These are phyloP conservation scores for Xiphophorus birchmanni DNA, from an alignment of 2,797 vertebrate species.

Conservation along the genomic window DNA sequence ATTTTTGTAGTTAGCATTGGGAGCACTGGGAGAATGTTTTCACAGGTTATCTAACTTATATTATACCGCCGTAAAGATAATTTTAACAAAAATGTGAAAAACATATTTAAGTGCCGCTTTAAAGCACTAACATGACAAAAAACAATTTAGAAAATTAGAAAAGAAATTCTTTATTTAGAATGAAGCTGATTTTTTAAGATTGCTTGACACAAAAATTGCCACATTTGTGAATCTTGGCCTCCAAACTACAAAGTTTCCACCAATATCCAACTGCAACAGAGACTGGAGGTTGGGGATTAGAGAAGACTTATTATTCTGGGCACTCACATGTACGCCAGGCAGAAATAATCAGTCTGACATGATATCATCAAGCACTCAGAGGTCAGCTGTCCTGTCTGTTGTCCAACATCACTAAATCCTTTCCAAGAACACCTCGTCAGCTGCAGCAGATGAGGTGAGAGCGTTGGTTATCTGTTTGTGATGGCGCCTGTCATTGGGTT, in stretches of 20 bases:
- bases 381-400: conserved; percentile 11
- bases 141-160: background rate
- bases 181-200: background rate
- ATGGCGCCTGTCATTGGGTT: background rate
- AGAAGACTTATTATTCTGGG: conserved; percentile 43
- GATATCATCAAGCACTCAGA: conserved; percentile 23
- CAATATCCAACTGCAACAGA: background rate
- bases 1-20: too few species aligned
- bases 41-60: too few species aligned
- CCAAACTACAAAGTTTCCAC: conserved; percentile 5
- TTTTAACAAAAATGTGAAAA: too few species aligned
- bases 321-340: conserved; percentile 31
- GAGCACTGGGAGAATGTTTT: too few species aligned
- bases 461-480: background rate
- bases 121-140: too few species aligned
- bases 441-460: background rate
- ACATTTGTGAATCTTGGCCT: background rate
- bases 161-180: background rate
- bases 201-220: background rate
- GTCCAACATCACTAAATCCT: conserved; percentile 8
- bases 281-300: background rate
- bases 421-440: background rate
- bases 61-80: too few species aligned
- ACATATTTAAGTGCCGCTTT: too few species aligned
- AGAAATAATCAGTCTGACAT: conserved; percentile 42